Evolutionary conservation across 2,888 invertebrate genomes (phyloP).

Genomic region (Romanomermis culicivorax): DNA sequence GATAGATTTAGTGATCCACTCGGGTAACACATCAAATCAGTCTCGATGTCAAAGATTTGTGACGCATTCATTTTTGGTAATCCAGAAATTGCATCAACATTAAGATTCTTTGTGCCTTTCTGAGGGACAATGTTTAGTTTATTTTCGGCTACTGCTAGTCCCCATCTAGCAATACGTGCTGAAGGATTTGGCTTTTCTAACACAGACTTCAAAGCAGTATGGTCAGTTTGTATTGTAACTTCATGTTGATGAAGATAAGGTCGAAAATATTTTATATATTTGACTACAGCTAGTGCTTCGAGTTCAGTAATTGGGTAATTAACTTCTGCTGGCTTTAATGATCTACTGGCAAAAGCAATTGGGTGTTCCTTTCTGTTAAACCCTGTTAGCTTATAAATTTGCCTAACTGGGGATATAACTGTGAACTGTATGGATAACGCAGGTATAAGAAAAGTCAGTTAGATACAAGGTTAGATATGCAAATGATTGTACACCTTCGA

Average conservation of each 20-base stretch:
- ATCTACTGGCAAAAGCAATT: constrained; percentile 17
- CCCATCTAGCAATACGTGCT: constrained; percentile 33
- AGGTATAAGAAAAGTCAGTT: too few species aligned
- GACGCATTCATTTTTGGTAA: too few species aligned
- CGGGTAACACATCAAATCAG: too few species aligned
- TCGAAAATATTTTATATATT: constrained; percentile 11
- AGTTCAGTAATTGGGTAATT: too few species aligned
- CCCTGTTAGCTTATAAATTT: too few species aligned
- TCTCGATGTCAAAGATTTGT: too few species aligned
- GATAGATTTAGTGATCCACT: background rate
- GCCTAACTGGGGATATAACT: too few species aligned
- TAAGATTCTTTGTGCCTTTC: constrained; percentile 28
- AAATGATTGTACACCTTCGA: too few species aligned
- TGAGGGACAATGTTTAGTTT: constrained; percentile 29
- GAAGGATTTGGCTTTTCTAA: constrained; percentile 24
- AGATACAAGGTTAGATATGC: constrained; percentile 14
- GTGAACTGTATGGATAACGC: too few species aligned
- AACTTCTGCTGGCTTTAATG: constrained; percentile 22
- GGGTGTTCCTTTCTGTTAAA: too few species aligned
- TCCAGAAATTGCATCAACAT: constrained; percentile 30
- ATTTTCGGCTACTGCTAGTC: constrained; percentile 26
- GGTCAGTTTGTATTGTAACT: constrained; percentile 10
- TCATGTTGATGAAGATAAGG: constrained; percentile 9
- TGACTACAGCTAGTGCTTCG: constrained; percentile 17
- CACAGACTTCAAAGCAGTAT: constrained; percentile 11